Conservation (phyloP, 2,888 invertebrate genomes). For the Schizaphis graminum region DNA sequence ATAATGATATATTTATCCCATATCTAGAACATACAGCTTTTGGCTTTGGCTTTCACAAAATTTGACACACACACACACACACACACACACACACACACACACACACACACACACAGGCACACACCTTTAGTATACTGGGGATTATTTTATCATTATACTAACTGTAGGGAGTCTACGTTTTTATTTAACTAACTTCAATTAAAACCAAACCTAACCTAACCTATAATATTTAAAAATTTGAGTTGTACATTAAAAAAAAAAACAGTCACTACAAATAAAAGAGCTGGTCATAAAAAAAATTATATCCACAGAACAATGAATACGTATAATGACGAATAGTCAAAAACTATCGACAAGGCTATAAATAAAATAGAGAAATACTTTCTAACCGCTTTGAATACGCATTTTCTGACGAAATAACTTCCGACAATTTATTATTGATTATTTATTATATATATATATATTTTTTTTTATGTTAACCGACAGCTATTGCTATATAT, state of each 20-base stretch:
- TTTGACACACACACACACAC: too few relatives aligned
- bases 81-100: too few relatives aligned
- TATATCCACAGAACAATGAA: slow-evolving; percentile 23
- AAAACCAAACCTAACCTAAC: neutral
- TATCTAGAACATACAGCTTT: neutral
- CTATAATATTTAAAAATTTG: slow-evolving; percentile 11
- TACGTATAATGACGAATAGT: neutral
- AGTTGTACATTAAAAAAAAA: neutral
- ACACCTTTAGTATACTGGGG: too few relatives aligned
- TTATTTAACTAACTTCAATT: slow-evolving; percentile 3
- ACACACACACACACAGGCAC: too few relatives aligned
- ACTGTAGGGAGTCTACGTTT: neutral
- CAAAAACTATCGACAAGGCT: neutral
- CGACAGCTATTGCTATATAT: neutral
- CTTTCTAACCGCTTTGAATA: neutral
- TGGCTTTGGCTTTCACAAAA: neutral
- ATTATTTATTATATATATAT: too few relatives aligned
- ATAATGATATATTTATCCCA: neutral
- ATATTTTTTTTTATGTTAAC: neutral
- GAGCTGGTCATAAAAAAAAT: slow-evolving; percentile 28
- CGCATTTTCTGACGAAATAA: slow-evolving; percentile 16
- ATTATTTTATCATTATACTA: neutral
- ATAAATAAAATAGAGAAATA: slow-evolving; percentile 33
- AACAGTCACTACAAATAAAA: neutral
- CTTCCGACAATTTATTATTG: neutral